phyloP scores from a whole-genome alignment of 2,113 vertebrate genomes.

The Cervus canadensis region DNA sequence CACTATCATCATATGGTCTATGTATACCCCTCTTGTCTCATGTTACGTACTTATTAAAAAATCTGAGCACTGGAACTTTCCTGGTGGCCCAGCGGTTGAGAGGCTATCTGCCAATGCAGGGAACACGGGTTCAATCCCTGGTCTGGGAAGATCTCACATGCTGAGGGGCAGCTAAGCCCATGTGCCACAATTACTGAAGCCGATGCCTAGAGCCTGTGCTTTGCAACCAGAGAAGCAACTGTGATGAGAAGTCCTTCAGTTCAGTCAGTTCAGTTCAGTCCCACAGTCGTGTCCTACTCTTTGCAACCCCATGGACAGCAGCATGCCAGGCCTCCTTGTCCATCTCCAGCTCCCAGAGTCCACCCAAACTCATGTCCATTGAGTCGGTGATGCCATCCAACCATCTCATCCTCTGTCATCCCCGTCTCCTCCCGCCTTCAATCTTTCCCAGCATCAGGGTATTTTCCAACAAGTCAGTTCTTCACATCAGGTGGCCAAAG shows the following conservation, averaged over 20 bases:
- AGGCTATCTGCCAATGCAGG: background rate
- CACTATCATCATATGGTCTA: background rate
- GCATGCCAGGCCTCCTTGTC: background rate
- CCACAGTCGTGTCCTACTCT: background rate
- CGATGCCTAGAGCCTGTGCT: background rate
- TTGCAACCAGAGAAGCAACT: background rate
- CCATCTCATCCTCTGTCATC: background rate
- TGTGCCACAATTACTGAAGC: background rate
- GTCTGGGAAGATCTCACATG: background rate
- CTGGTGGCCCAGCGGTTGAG: background rate
- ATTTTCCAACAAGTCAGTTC: background rate
- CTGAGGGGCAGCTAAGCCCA: background rate
- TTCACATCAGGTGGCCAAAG: background rate
- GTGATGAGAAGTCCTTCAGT: background rate
- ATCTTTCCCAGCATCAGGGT: background rate
- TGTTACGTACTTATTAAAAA: background rate
- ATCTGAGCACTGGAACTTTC: background rate
- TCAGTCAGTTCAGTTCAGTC: background rate
- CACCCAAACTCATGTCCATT: background rate
- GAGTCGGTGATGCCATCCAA: background rate
- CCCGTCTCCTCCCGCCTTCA: background rate
- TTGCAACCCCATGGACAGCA: background rate
- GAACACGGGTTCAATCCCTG: background rate
- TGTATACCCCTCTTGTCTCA: background rate
- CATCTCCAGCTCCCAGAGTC: rapidly evolving